A percentile compares a stretch with the other conserved stretches of the same genome.
Evolutionary conservation across 2,797 vertebrate genomes (phyloP).

Genomic region (Ctenosaura bakeri): DNA sequence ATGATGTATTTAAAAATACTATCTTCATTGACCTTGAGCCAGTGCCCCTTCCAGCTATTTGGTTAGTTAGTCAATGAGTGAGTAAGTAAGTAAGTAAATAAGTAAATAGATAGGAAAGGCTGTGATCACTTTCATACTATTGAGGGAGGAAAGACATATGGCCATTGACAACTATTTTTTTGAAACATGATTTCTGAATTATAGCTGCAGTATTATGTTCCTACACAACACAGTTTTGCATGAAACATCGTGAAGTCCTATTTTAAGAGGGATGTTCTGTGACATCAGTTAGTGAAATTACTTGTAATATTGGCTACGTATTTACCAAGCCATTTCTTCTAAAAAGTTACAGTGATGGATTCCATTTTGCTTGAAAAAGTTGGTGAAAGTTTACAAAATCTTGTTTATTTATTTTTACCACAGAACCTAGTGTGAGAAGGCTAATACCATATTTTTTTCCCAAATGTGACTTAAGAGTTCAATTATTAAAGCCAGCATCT

Average conservation of each 20-base stretch:
- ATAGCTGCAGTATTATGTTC: neutral
- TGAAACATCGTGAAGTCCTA: neutral
- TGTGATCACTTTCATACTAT: neutral
- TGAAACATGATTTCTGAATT: neutral
- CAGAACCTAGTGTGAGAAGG: conserved; percentile 58
- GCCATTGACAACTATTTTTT: neutral
- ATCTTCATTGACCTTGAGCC: neutral
- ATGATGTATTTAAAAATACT: no score
- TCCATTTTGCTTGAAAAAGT: conserved; percentile 38
- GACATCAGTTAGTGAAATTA: neutral
- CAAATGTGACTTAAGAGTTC: neutral
- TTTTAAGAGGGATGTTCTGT: neutral
- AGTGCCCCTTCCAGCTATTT: neutral
- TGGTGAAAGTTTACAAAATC: conserved; percentile 60
- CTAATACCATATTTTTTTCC: conserved; percentile 51
- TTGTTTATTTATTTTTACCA: conserved; percentile 56
- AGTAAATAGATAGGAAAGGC: neutral
- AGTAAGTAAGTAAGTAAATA: neutral
- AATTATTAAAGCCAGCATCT: no score
- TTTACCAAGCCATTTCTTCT: neutral
- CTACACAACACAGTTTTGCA: neutral
- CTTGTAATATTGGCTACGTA: neutral
- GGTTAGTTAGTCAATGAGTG: no score
- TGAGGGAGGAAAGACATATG: neutral
- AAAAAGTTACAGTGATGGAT: neutral